Evolutionary conservation across 2,888 invertebrate species (phyloP), one percentile per base, ranked within the genome.

Genomic region (Acronicta leporina): DNA sequence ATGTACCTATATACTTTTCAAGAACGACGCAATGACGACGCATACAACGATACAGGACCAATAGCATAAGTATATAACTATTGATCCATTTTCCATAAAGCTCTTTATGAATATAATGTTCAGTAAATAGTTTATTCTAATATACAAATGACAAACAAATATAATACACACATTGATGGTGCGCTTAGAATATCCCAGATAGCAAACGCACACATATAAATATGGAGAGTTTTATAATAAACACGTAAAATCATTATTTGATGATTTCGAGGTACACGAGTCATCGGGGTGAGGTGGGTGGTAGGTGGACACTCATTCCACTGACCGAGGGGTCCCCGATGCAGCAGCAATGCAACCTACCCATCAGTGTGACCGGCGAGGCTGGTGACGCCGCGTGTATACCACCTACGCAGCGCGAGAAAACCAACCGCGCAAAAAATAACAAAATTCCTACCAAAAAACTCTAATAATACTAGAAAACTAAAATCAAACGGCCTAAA

Each of bases 191-290:
- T 67, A 63, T 71, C 54, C 60, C 68, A 77, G 78, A 77, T 53
- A 53, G 44, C 35, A 38, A 54, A 67, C 75, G 33, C 74, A 72
- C 67, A 75, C 67, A 62, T 15, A 40, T 40, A 68, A 55, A 63
- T n/a, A 66, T 72, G 71, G 63, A 75, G 75, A 75, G 87, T 92
- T 94, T 93, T 92, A 93, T 93, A 87, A 91, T 92, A 91, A 91
- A 91, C 89, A 89, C 87, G 87, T 87, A 87, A 92, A 93, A 94
- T 94, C 92, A 94, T 94, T 94, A 94, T 92, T 93, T 92, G 94
- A 94, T 94, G 94, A 94, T 93, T 92, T 85, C 87, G 89, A 85
- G 92, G 92, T 82, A 84, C 85, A 89, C 85, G 90, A 85, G 83
- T 88, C 88, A 88, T 88, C 86, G 89, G 91, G 84, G 84, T 86